Base-by-base conservation (phyloP, 1,140 invertebrate genomes). In the Marisa cornuarietis region DNA sequence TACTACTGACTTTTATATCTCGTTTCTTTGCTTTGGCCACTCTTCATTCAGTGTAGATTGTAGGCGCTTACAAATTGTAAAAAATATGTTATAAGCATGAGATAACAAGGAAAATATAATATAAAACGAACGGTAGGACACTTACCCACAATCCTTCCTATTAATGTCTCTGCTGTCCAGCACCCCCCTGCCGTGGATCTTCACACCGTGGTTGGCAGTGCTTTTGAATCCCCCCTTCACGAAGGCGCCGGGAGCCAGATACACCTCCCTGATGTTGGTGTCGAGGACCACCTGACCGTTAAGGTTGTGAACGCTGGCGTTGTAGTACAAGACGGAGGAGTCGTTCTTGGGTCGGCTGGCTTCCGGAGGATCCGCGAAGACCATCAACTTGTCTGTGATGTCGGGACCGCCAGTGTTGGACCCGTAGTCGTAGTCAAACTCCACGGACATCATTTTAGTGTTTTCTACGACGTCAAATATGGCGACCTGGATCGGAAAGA, bases 361-460 rank as follows among this genome's bases (percentile, higher is more conserved):
- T 54, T 80, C 79, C 26, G 72, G 79, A 8, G 49, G 61, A 31
- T 80, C 72, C 20, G 71, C 79, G 72, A 80, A 80, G 42, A 80
- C 65, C 16, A 80, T 58, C 20, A 80, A 24, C 58, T 68, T 80
- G 79, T 80, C 71, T 11, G 71, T 80, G 49, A 80, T 80, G 79
- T 80, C 79, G 14, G 52, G 16, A 16, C 26, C 31, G 26, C 58
- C 58, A 18, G 24, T 54, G 6, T 31, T 8, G 49, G 49, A 54
- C 20, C 61, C 31, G 26, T 80, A n/a, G 42, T 80, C 79, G 24
- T 51, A 63, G 72, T 80, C 79, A 52, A 80, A 75, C 58, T 80
- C 79, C 52, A 80, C 79, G 4, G 79, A 80, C 79, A 80, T 80
- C 69, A 10, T 74, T 20, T 54, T 62, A 6, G 49, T 31, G 77